A percentile compares a stretch with the other conserved stretches of the same genome.
These are phyloP conservation scores for Sebastes alutus DNA, from an alignment of 2,797 vertebrate genomes.

Conservation along the genomic window DNA sequence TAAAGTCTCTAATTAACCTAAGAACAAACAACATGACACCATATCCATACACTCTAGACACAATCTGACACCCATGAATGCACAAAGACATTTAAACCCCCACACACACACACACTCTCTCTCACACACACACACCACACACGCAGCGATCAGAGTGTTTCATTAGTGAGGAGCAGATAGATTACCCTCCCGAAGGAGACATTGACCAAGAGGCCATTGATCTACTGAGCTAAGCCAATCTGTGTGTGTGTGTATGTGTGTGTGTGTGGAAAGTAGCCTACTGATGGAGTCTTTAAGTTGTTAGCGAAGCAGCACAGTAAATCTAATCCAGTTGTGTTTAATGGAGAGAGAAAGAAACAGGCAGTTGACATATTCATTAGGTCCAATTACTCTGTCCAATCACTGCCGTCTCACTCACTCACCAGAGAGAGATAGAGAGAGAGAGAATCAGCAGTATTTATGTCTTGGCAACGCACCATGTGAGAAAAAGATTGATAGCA, in stretches of 20 bases:
- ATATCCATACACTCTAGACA: slow-evolving; percentile 28
- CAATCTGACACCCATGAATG: slow-evolving; percentile 37
- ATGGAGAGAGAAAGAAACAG: slow-evolving; percentile 76
- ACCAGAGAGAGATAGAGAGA: slow-evolving; percentile 10
- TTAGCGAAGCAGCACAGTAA: slow-evolving; percentile 76
- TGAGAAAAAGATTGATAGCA: slow-evolving; percentile 48
- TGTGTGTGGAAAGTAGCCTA: slow-evolving; percentile 52
- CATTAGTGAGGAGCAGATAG: slow-evolving; percentile 78
- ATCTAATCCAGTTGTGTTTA: slow-evolving; percentile 81
- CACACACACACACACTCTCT: neutral
- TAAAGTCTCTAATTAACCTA: slow-evolving; percentile 47
- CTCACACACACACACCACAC: neutral
- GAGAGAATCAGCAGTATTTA: slow-evolving; percentile 54
- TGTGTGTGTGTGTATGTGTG: neutral
- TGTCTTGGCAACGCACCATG: slow-evolving; percentile 40
- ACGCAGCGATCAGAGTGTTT: slow-evolving; percentile 62
- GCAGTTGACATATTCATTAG: slow-evolving; percentile 80
- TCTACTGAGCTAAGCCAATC: slow-evolving; percentile 76
- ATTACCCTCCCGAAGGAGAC: slow-evolving; percentile 76
- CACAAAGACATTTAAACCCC: slow-evolving; percentile 1
- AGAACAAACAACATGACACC: slow-evolving; percentile 36
- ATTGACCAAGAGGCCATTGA: slow-evolving; percentile 80
- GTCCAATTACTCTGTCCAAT: slow-evolving; percentile 77
- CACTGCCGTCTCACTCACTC: slow-evolving; percentile 59
- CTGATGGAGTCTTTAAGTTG: slow-evolving; percentile 80